Evolutionary conservation across 2,888 invertebrate genomes (phyloP).

Genomic region (Colostygia pectinataria): DNA sequence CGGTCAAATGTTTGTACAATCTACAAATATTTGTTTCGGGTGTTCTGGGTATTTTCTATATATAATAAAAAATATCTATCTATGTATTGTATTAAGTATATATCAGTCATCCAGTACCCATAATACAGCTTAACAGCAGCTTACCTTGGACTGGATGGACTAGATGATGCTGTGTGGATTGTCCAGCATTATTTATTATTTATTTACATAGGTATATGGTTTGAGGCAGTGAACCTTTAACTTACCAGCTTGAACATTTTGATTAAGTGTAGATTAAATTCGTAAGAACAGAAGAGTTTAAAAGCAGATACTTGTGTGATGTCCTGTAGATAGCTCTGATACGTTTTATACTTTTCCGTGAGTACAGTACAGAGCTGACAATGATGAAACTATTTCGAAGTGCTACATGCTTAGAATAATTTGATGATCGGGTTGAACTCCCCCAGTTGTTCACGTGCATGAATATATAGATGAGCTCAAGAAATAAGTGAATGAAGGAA

Average conservation of each 20-base stretch:
- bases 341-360: constrained; percentile 56
- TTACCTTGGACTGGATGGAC: too few species aligned
- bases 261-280: constrained; percentile 29
- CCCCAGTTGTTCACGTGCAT: background rate
- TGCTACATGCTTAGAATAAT: constrained; percentile 52
- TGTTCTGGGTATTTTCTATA: too few species aligned
- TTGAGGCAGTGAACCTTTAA: constrained; percentile 21
- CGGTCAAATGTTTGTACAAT: too few species aligned
- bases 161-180: too few species aligned
- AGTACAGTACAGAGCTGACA: constrained; percentile 38
- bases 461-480: background rate
- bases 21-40: too few species aligned
- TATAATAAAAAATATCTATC: too few species aligned
- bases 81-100: too few species aligned
- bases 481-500: too few species aligned
- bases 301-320: constrained; percentile 31
- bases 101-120: too few species aligned
- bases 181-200: too few species aligned
- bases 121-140: too few species aligned
- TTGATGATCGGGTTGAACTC: constrained; percentile 21
- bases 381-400: constrained; percentile 51
- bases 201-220: too few species aligned
- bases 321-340: constrained; percentile 19
- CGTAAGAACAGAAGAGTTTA: constrained; percentile 22
- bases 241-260: constrained; percentile 77